These are phyloP conservation scores for Plecturocebus donacophilus DNA, from an alignment of 2,113 vertebrate species.

Conservation along the genomic window DNA sequence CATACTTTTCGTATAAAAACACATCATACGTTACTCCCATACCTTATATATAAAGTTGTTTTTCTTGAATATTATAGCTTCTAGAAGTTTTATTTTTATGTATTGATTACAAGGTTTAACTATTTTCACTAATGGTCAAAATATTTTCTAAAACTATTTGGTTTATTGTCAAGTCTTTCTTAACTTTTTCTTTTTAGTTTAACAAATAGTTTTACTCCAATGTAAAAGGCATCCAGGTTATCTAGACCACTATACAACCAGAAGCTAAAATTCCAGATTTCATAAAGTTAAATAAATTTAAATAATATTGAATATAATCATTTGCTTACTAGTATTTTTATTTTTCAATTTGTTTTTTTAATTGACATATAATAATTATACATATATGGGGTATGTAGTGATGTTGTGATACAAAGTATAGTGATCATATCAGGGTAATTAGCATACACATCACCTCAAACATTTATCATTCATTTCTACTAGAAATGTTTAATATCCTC, in stretches of 20 bases:
- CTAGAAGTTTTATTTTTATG: background rate
- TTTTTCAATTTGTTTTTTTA: too few species aligned
- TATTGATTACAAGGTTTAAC: background rate
- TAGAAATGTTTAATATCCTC: too few species aligned
- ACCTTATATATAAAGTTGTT: background rate
- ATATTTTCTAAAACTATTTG: background rate
- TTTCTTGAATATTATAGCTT: background rate
- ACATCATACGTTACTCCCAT: background rate
- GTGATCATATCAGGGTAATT: too few species aligned
- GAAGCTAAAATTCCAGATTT: background rate
- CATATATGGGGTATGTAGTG: too few species aligned
- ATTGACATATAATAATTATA: too few species aligned
- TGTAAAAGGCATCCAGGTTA: background rate
- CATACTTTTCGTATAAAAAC: background rate
- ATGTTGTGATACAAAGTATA: too few species aligned
- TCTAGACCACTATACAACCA: background rate
- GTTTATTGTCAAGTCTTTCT: background rate
- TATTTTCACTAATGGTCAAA: background rate
- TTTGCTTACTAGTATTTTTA: background rate
- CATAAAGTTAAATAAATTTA: background rate
- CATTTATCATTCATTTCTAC: too few species aligned
- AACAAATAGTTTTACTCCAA: background rate
- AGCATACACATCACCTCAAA: too few species aligned
- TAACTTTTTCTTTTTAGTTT: background rate
- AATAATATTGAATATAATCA: background rate